Conservation (phyloP, 2,797 vertebrate genomes). For the Acipenser ruthenus region DNA sequence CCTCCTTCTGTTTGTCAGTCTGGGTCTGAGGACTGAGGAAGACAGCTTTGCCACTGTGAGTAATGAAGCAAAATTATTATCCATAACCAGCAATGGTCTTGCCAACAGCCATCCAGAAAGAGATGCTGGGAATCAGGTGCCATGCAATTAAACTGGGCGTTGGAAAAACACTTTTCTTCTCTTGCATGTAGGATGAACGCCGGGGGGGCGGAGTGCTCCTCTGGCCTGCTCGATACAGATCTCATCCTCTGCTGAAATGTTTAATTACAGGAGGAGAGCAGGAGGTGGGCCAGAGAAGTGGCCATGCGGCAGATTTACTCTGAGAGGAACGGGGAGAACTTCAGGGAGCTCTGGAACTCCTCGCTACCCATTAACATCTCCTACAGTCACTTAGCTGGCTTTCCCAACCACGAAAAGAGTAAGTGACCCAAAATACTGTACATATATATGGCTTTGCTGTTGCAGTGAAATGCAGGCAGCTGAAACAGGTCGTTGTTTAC, state of each 20-base stretch:
- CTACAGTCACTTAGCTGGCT: constrained; percentile 50
- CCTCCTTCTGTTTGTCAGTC: constrained; percentile 17
- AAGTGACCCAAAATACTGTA: constrained; percentile 23
- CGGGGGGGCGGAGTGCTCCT: no score
- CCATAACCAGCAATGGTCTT: neutral
- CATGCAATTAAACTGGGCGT: no score
- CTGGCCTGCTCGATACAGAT: neutral
- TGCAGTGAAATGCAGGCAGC: neutral
- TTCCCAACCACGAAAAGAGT: constrained; percentile 38
- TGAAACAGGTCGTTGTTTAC: constrained; percentile 1
- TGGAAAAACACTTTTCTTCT: neutral
- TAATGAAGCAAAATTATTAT: neutral
- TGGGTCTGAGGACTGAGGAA: neutral
- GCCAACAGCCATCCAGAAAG: neutral
- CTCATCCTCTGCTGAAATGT: neutral
- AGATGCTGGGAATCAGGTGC: neutral
- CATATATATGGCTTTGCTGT: neutral
- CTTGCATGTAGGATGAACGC: no score
- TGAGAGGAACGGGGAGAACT: constrained; percentile 9
- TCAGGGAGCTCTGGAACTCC: constrained; percentile 36
- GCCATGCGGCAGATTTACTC: constrained; percentile 9
- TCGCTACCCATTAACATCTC: constrained; percentile 46
- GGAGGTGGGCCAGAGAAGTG: constrained; percentile 4
- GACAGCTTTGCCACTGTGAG: neutral
- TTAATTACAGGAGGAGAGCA: neutral